Evolutionary conservation across 2,888 invertebrate species (phyloP), one percentile per base, ranked within the genome.

Genomic region (Syritta pipiens): DNA sequence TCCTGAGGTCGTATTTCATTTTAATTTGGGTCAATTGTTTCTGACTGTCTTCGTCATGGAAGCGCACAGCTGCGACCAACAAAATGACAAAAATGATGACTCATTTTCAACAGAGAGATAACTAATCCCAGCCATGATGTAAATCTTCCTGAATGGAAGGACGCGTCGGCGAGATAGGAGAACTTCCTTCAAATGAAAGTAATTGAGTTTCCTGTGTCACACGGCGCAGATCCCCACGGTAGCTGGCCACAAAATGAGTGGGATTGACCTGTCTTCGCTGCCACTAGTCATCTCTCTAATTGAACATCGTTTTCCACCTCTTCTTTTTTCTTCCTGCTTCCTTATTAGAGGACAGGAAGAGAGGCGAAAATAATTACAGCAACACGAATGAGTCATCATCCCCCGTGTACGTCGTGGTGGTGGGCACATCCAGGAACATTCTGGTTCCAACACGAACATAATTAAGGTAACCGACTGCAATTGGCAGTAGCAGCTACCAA

Each of bases 171-270:
- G 48, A 62, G 65, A 63, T 24, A 55, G n/a, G n/a, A 46, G 19
- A 37, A 67, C 53, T 67, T 62, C 46, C 67, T 65, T 35, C 24
- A 22, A 24, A n/a, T n/a, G n/a, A 28, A 20, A 48, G 72, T 72
- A 65, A 72, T 67, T 59, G 60, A 72, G 60, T 77, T 77, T 65
- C 77, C 72, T 65, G 65, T 65, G 57, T 67, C 67, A 67, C 60
- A 79, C 37, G 28, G 7, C 44, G 12, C 24, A 59, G 32, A 42
- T 51, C 35, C 19, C 32, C 44, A 30, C 62, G 53, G 32, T 53
- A 62, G 55, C 4, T 28, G n/a, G 7, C 28, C 40, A 62, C 42
- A 60, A 62, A 74, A 49, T 62, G 67, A 57, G 74, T 67, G 62
- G 67, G 74, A 55, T 67, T 72, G 48, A 46, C 44, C 60, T 37